Evolutionary conservation across 1,140 invertebrate genomes (phyloP).

Genomic region (Tetranychus urticae): DNA sequence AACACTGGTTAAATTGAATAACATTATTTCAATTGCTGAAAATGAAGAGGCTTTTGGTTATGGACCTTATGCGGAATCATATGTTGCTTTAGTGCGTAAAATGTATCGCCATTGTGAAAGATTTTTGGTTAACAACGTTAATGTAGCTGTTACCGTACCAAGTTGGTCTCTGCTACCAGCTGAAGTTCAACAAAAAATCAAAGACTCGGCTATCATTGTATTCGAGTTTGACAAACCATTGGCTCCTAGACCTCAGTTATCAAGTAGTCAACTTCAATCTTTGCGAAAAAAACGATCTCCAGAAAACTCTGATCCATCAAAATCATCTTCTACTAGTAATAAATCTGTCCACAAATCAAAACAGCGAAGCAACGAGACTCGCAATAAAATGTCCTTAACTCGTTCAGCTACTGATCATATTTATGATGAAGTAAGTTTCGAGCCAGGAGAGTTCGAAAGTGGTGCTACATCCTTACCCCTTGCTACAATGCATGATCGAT

Average conservation of each 20-base stretch:
- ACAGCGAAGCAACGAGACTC: neutral
- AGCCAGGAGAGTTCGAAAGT: neutral
- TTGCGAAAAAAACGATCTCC: neutral
- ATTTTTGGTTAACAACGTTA: conserved; percentile 17
- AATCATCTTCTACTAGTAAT: neutral
- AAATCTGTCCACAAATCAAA: neutral
- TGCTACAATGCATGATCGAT: neutral
- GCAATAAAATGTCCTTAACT: too few relatives aligned
- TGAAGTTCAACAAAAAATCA: conserved; percentile 15
- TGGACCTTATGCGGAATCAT: conserved; percentile 3
- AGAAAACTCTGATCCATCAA: neutral
- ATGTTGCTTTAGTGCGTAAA: conserved; percentile 16
- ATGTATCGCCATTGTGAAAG: conserved; percentile 16
- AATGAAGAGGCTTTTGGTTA: neutral
- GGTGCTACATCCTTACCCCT: neutral
- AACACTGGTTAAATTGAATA: conserved; percentile 29
- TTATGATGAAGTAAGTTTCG: neutral
- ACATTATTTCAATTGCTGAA: neutral
- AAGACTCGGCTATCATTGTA: conserved; percentile 16
- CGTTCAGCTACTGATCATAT: neutral
- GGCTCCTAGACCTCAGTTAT: conserved; percentile 26
- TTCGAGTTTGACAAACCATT: conserved; percentile 14
- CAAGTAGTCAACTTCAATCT: neutral
- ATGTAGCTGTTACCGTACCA: conserved; percentile 14
- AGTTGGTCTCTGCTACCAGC: conserved; percentile 13